Evolutionary conservation across 2,888 invertebrate genomes (phyloP).

Genomic region (Ichneumon xanthorius): DNA sequence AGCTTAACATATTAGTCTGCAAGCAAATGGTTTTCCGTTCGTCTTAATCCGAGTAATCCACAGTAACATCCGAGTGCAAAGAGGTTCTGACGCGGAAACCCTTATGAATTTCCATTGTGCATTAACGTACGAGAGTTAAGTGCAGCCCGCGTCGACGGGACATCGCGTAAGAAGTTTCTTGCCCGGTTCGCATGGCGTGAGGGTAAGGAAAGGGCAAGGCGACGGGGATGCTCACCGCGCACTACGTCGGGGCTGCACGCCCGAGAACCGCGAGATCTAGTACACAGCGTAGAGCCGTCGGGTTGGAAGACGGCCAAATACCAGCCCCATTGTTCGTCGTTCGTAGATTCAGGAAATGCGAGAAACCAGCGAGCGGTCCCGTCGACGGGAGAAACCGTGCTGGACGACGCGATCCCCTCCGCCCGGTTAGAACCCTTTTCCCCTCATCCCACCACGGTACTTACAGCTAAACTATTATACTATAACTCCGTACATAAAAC

Average conservation of each 20-base stretch:
- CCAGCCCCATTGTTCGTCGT: slow-evolving; percentile 68
- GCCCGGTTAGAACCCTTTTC: slow-evolving; percentile 22
- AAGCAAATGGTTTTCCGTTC: slow-evolving; percentile 13
- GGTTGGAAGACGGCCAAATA: slow-evolving; percentile 69
- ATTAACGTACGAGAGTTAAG: slow-evolving; percentile 74
- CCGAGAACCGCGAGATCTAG: slow-evolving; percentile 43
- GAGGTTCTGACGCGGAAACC: slow-evolving; percentile 31
- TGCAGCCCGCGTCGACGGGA: slow-evolving; percentile 70
- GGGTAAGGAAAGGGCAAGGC: slow-evolving; percentile 48
- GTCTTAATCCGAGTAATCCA: slow-evolving; percentile 13
- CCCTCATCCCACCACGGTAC: not conserved
- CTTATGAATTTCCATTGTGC: slow-evolving; percentile 77
- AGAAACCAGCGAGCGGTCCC: slow-evolving; percentile 45
- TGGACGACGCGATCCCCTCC: slow-evolving; percentile 2
- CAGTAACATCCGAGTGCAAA: slow-evolving; percentile 38
- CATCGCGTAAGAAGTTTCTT: slow-evolving; percentile 66
- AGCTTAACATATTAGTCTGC: not conserved
- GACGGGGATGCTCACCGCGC: slow-evolving; percentile 42
- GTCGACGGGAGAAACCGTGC: slow-evolving; percentile 42
- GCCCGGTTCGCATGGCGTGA: slow-evolving; percentile 33
- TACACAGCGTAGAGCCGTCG: slow-evolving; percentile 47
- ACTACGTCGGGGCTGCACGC: slow-evolving; percentile 32
- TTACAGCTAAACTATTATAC: slow-evolving; percentile 23
- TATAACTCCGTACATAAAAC: slow-evolving; percentile 27
- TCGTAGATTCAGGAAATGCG: slow-evolving; percentile 44